Conservation (phyloP, 2,888 invertebrate genomes). For the Pemphredon lugubris region DNA sequence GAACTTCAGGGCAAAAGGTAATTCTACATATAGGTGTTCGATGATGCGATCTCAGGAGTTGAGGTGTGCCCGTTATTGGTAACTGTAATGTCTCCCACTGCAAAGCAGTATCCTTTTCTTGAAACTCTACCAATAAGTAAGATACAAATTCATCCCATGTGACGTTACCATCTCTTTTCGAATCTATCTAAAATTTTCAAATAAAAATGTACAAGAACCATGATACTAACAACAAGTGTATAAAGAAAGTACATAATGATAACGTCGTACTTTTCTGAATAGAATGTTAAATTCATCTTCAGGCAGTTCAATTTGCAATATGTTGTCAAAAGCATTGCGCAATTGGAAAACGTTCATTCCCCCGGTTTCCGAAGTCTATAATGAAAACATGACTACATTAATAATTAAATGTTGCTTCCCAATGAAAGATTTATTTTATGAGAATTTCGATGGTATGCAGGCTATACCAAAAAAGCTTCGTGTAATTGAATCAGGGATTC, state of each 20-base stretch:
- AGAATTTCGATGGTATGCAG: no score
- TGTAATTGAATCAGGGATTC: constrained; percentile 68
- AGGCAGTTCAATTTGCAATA: constrained; percentile 62
- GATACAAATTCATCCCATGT: constrained; percentile 91
- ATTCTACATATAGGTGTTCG: constrained; percentile 86
- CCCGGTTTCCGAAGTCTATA: constrained; percentile 56
- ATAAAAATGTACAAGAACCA: background rate
- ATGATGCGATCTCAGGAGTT: constrained; percentile 85
- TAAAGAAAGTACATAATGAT: background rate
- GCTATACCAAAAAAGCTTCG: constrained; percentile 68
- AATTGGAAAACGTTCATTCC: constrained; percentile 65
- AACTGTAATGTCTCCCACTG: constrained; percentile 85
- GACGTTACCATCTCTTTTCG: constrained; percentile 82
- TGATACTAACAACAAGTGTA: background rate
- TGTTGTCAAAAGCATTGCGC: constrained; percentile 60
- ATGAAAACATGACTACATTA: background rate
- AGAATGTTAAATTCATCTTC: constrained; percentile 85
- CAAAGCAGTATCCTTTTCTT: constrained; percentile 85
- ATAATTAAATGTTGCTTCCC: no score
- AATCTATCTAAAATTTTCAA: constrained; percentile 82
- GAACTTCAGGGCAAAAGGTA: constrained; percentile 84
- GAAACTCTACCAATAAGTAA: constrained; percentile 88
- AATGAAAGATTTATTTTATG: no score
- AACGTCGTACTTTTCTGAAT: constrained; percentile 83
- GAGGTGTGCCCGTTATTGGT: constrained; percentile 85